These are phyloP conservation scores for Autographa pulchrina DNA, from an alignment of 2,888 invertebrate species.

Conservation along the genomic window DNA sequence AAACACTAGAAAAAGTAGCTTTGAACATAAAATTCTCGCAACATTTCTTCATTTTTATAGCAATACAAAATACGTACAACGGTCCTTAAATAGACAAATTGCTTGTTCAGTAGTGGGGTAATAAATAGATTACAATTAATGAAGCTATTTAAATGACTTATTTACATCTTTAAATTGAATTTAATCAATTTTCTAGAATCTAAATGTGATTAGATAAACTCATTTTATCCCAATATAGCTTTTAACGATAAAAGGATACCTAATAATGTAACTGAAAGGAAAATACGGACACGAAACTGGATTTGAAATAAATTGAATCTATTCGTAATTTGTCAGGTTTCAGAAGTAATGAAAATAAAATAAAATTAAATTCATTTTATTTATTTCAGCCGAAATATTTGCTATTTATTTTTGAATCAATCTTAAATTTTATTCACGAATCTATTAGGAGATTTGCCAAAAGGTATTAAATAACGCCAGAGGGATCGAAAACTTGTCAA, in stretches of 20 bases:
- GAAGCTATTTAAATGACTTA: background rate
- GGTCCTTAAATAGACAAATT: too few species aligned
- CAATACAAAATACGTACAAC: too few species aligned
- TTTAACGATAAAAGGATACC: background rate
- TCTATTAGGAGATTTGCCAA: background rate
- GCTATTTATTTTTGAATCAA: background rate
- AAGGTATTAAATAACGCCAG: background rate
- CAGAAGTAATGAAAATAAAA: background rate
- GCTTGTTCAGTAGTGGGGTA: too few species aligned
- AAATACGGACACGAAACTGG: background rate
- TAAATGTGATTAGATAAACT: background rate
- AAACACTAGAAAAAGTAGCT: too few species aligned
- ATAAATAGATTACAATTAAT: background rate
- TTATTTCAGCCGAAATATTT: background rate
- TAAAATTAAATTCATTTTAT: background rate
- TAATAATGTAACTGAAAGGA: background rate
- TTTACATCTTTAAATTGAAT: background rate
- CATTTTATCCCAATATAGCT: background rate
- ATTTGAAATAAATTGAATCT: conserved; percentile 1
- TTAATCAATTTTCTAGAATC: background rate
- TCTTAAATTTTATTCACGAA: background rate
- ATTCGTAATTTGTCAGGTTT: background rate
- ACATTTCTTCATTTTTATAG: too few species aligned
- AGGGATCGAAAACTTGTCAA: background rate
- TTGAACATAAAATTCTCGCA: too few species aligned